These are phyloP conservation scores for Nebria salina DNA, from an alignment of 2,888 invertebrate species.

Conservation along the genomic window DNA sequence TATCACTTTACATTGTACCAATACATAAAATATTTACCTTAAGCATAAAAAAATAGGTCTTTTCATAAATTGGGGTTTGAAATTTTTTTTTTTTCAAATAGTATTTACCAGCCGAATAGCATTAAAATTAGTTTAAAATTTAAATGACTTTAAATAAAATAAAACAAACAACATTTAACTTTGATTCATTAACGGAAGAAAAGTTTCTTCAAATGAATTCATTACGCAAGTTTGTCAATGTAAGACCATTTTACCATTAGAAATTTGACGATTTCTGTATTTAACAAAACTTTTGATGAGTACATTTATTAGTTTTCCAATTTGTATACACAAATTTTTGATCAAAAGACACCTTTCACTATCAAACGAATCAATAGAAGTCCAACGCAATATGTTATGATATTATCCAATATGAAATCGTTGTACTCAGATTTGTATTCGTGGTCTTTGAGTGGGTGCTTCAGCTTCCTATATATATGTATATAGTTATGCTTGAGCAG, in stretches of 20 bases:
- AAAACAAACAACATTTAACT: neutral
- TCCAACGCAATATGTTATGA: neutral
- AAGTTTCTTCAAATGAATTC: neutral
- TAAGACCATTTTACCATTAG: neutral
- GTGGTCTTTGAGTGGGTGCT: neutral
- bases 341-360: neutral
- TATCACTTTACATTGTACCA: no score
- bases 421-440: neutral
- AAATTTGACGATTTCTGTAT: neutral
- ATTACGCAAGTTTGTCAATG: neutral
- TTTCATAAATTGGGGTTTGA: no score
- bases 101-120: neutral
- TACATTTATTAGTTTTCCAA: neutral
- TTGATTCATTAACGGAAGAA: neutral
- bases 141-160: neutral
- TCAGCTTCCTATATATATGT: neutral
- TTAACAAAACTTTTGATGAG: neutral
- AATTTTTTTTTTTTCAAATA: no score
- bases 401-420: neutral
- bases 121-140: neutral
- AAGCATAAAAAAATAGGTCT: no score
- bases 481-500: slow-evolving; percentile 18
- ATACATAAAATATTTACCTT: no score
- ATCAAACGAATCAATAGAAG: neutral
- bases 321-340: neutral